These are phyloP conservation scores for Calycopis cecrops DNA, from an alignment of 1,140 invertebrate genomes.

Conservation along the genomic window DNA sequence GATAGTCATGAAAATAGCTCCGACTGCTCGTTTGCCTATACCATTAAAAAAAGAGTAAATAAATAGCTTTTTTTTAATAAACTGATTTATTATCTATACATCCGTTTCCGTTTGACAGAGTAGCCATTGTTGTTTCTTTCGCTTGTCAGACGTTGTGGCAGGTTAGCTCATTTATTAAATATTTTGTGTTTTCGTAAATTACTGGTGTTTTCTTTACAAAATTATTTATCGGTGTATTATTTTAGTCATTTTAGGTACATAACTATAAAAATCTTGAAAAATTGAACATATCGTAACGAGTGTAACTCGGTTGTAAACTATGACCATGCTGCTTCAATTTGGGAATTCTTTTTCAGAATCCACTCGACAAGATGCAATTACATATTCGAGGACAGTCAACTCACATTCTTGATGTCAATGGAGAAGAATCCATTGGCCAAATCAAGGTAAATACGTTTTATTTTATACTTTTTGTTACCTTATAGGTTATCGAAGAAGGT, in stretches of 20 bases:
- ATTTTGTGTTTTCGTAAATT: conserved; percentile 18
- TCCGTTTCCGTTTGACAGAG: too few relatives aligned
- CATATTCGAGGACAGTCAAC: conserved; percentile 71
- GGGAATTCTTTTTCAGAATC: conserved; percentile 47
- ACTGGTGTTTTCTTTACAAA: conserved; percentile 10
- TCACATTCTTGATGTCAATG: conserved; percentile 68
- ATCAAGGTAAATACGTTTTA: conserved; percentile 57
- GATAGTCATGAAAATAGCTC: too few relatives aligned
- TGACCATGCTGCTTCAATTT: conserved; percentile 51
- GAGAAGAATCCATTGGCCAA: conserved; percentile 64
- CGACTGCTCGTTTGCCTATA: too few relatives aligned
- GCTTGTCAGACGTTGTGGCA: conserved; percentile 64
- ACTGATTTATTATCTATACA: too few relatives aligned
- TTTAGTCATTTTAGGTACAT: not conserved
- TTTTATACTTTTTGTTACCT: too few relatives aligned
- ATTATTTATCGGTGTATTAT: not conserved
- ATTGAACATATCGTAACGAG: not conserved
- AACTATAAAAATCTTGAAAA: not conserved
- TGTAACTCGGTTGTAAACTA: not conserved
- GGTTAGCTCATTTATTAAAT: conserved; percentile 47
- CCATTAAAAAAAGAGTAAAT: too few relatives aligned
- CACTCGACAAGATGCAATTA: conserved; percentile 67
- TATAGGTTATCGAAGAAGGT: too few relatives aligned
- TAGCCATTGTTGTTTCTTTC: conserved; percentile 69
- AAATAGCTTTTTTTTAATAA: too few relatives aligned